A percentile compares a stretch with the other conserved stretches of the same genome.
Evolutionary conservation across 2,888 invertebrate species (phyloP).

Genomic region (Drosophila nr. perissopoda): DNA sequence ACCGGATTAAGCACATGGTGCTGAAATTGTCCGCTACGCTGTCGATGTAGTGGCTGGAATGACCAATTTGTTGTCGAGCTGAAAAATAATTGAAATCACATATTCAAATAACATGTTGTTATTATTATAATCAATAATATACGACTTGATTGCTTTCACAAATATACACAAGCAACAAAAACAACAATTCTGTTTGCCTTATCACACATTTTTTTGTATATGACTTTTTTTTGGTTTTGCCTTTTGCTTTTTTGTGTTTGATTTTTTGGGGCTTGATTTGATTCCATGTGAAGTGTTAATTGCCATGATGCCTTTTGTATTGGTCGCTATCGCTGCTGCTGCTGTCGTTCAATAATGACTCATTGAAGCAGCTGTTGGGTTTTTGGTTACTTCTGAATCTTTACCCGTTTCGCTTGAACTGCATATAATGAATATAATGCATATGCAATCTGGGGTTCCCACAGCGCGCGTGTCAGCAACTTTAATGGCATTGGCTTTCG

Average conservation of each 20-base stretch:
- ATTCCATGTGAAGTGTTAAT: constrained; percentile 71
- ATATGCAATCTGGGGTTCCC: constrained; percentile 49
- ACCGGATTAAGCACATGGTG: constrained; percentile 72
- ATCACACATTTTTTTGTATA: constrained; percentile 37
- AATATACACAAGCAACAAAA: constrained; percentile 1
- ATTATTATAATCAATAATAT: constrained; percentile 49
- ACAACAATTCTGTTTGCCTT: constrained; percentile 44
- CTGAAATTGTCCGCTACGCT: constrained; percentile 65
- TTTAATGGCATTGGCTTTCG: constrained; percentile 67
- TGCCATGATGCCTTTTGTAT: constrained; percentile 57
- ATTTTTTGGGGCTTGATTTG: constrained; percentile 66
- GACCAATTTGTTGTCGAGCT: constrained; percentile 80
- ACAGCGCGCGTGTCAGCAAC: constrained; percentile 67
- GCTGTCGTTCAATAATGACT: constrained; percentile 41
- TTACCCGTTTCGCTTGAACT: constrained; percentile 64
- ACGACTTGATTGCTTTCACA: constrained; percentile 36
- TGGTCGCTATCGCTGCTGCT: constrained; percentile 19
- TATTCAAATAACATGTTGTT: constrained; percentile 41
- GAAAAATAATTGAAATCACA: constrained; percentile 39
- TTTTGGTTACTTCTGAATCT: constrained; percentile 49
- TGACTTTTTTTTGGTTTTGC: not conserved
- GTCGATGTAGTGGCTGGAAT: constrained; percentile 73
- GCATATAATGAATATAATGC: constrained; percentile 24
- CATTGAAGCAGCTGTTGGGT: constrained; percentile 59
- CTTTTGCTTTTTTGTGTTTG: constrained; percentile 44